Conservation (phyloP, 1,140 invertebrate species). For the Nilaparvata lugens region DNA sequence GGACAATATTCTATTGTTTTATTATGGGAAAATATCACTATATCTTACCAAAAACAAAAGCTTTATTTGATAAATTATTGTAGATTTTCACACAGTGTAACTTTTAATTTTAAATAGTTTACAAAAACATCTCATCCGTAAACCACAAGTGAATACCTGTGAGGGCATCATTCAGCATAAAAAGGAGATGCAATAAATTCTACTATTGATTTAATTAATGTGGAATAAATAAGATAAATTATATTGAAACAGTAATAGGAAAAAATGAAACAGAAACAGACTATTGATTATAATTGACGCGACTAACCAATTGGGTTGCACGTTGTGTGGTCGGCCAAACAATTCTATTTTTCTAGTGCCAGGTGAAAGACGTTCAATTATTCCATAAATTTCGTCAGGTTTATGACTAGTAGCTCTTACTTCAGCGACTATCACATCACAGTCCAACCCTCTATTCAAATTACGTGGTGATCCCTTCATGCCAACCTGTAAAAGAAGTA, state of each 20-base stretch:
- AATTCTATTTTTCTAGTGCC: constrained; percentile 96
- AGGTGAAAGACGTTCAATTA: constrained; percentile 75
- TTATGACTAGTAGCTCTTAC: constrained; percentile 96
- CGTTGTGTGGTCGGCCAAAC: constrained; percentile 94
- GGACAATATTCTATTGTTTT: no score
- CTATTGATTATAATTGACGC: background rate
- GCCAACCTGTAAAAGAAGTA: constrained; percentile 47
- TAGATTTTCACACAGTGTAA: no score
- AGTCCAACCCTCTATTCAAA: constrained; percentile 88
- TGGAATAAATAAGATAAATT: background rate
- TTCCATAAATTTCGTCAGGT: constrained; percentile 96
- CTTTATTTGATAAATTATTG: no score
- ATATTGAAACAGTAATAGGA: constrained; percentile 5
- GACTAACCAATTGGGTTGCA: constrained; percentile 90
- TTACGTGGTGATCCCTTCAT: constrained; percentile 91
- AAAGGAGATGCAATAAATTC: no score
- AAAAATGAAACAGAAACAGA: background rate
- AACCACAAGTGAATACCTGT: no score
- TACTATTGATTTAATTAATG: no score
- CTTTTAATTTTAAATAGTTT: no score
- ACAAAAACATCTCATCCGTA: no score
- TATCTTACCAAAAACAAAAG: no score
- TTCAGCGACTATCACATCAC: constrained; percentile 97
- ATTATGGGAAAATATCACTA: no score
- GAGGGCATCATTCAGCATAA: no score